phyloP scores from a whole-genome alignment of 2,797 vertebrate genomes.

The Dendrocincla tyrannina region DNA sequence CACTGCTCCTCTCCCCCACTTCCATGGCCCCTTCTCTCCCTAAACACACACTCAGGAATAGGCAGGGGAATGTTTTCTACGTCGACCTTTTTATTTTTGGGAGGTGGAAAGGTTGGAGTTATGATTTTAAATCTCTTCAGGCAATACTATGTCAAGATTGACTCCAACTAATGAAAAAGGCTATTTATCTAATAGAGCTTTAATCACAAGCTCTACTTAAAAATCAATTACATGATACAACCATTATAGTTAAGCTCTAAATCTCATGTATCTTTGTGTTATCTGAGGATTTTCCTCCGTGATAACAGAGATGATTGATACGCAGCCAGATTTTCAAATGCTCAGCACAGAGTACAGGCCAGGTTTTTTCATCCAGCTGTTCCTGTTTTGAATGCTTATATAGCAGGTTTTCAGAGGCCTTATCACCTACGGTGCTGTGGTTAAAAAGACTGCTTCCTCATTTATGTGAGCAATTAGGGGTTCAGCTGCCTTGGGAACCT shows the following conservation, averaged over 20 bases:
- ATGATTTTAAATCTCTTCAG: background rate
- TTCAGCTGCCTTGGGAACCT: background rate
- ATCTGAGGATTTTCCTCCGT: slow-evolving; percentile 52
- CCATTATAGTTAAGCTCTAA: slow-evolving; percentile 50
- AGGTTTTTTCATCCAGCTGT: background rate
- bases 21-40: background rate
- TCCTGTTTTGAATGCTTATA: background rate
- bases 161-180: slow-evolving; percentile 21
- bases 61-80: background rate
- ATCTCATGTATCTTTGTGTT: slow-evolving; percentile 54
- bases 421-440: background rate
- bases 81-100: background rate
- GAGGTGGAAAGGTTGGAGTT: background rate
- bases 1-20: background rate
- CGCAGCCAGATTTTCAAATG: background rate
- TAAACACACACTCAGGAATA: background rate
- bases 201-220: slow-evolving; percentile 38
- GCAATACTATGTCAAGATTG: background rate
- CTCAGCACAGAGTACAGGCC: background rate
- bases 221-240: slow-evolving; percentile 53
- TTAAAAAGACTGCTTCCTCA: background rate
- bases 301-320: slow-evolving; percentile 44
- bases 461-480: background rate
- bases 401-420: background rate
- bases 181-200: slow-evolving; percentile 51